phyloP scores from a whole-genome alignment of 2,797 vertebrate species.

The Erithacus rubecula region DNA sequence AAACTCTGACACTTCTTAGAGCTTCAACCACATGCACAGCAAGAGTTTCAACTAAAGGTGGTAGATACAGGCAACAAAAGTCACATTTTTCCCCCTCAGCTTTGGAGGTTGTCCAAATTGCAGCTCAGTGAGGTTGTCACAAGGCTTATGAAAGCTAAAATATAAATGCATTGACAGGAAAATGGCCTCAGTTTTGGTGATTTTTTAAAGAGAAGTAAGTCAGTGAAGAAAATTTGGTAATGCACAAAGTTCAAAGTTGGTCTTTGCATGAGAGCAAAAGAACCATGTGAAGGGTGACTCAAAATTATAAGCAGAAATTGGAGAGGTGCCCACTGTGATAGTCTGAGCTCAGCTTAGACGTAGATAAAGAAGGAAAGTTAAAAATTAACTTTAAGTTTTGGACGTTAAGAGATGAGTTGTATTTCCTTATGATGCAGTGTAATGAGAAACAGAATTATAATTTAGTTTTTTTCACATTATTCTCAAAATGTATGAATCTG shows the following conservation, averaged over 20 bases:
- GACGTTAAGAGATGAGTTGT: not conserved
- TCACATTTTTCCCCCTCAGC: not conserved
- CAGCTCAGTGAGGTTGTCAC: not conserved
- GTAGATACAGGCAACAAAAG: rapidly evolving
- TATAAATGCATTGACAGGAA: not conserved
- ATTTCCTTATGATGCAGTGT: not conserved
- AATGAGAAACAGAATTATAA: not conserved
- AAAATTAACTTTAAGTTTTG: constrained; percentile 32
- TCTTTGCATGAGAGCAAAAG: not conserved
- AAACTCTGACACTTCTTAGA: not conserved
- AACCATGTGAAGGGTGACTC: not conserved
- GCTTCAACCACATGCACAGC: not conserved
- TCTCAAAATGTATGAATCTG: not conserved
- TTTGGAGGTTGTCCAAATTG: rapidly evolving
- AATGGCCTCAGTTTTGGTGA: not conserved
- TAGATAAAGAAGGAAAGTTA: constrained; percentile 27
- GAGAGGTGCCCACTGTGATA: constrained; percentile 7
- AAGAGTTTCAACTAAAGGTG: not conserved
- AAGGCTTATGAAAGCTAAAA: not conserved
- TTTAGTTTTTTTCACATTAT: not conserved
- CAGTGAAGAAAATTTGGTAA: not conserved
- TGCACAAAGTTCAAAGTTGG: not conserved
- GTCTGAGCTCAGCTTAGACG: not conserved
- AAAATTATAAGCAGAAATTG: not conserved
- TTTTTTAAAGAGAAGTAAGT: not conserved